Percentiles rank a stretch among this genome's conserved stretches.
These are phyloP conservation scores for Saguinus imperator DNA, from an alignment of 2,113 vertebrate species.

Conservation along the genomic window DNA sequence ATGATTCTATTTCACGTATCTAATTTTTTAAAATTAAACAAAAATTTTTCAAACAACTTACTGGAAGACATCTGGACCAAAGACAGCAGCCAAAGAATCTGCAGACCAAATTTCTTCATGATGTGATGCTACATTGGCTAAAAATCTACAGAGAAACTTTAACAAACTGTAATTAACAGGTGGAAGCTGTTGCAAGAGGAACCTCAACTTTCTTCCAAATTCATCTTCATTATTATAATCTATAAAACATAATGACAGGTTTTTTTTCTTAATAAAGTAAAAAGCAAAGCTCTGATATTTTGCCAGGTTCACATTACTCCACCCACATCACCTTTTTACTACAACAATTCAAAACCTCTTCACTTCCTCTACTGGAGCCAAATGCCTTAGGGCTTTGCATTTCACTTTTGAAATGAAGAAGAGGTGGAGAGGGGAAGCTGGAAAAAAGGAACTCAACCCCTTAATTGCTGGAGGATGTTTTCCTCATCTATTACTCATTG, in stretches of 20 bases:
- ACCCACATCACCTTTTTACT: slow-evolving; percentile 64
- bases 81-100: slow-evolving; percentile 94
- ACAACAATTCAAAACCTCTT: slow-evolving; percentile 55
- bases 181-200: slow-evolving; percentile 97
- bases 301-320: slow-evolving; percentile 65
- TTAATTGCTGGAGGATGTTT: slow-evolving; percentile 43
- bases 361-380: slow-evolving; percentile 64
- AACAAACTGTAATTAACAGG: slow-evolving; percentile 97
- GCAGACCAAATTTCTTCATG: slow-evolving; percentile 96
- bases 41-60: slow-evolving; percentile 84
- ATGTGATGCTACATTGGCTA: slow-evolving; percentile 94
- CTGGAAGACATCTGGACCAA: slow-evolving; percentile 98
- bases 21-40: slow-evolving; percentile 33
- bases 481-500: slow-evolving; percentile 43
- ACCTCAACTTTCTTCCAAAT: slow-evolving; percentile 95
- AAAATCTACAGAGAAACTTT: slow-evolving; percentile 97
- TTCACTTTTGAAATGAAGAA: not conserved
- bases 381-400: slow-evolving; percentile 41
- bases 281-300: slow-evolving; percentile 66
- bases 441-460: slow-evolving; percentile 30
- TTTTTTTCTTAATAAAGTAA: slow-evolving; percentile 65
- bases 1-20: slow-evolving; percentile 40
- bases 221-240: slow-evolving; percentile 97
- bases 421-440: not conserved
- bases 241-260: slow-evolving; percentile 83